A percentile compares a stretch with the other conserved stretches of the same genome.
Evolutionary conservation across 2,113 vertebrate genomes (phyloP).

Genomic region (Thamnaconus septentrionalis): DNA sequence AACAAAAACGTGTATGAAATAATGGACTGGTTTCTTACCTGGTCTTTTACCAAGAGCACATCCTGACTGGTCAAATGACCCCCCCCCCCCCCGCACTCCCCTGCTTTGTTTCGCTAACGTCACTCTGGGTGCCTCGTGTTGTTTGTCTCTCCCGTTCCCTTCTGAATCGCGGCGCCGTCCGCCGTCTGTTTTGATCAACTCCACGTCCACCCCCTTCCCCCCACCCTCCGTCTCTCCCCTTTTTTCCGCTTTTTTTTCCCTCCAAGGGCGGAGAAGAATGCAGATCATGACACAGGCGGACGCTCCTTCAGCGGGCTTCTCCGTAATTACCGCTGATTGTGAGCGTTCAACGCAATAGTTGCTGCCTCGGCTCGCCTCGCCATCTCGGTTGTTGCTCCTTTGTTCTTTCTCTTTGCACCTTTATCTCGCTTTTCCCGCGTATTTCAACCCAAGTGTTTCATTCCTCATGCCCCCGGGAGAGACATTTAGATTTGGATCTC

Average conservation of each 20-base stretch:
- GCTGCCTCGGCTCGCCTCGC: neutral
- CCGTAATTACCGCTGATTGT: slow-evolving; percentile 42
- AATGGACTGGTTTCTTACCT: too few species aligned
- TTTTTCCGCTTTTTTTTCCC: slow-evolving; percentile 6
- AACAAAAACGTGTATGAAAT: too few species aligned
- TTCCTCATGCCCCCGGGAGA: slow-evolving; percentile 2
- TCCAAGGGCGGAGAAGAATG: slow-evolving; percentile 10
- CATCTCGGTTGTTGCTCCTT: neutral
- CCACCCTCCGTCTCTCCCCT: neutral
- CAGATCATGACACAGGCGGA: slow-evolving; percentile 38
- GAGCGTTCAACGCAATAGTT: neutral
- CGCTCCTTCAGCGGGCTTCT: slow-evolving; percentile 29
- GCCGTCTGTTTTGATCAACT: slow-evolving; percentile 59
- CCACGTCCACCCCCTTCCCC: slow-evolving; percentile 11
- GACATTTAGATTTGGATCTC: slow-evolving; percentile 20
- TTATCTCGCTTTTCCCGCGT: slow-evolving; percentile 10
- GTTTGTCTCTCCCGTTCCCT: slow-evolving; percentile 36
- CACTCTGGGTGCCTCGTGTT: slow-evolving; percentile 35
- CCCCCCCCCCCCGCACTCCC: too few species aligned
- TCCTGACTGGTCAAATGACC: too few species aligned
- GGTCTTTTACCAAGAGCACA: slow-evolving; percentile 16
- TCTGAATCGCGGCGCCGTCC: slow-evolving; percentile 35
- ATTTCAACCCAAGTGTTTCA: slow-evolving; percentile 16
- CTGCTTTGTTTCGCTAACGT: slow-evolving; percentile 4
- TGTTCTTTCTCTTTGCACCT: neutral